A percentile compares a stretch with the other conserved stretches of the same genome.
These are phyloP conservation scores for Frankliniella fusca DNA, from an alignment of 2,888 invertebrate genomes.

Conservation along the genomic window DNA sequence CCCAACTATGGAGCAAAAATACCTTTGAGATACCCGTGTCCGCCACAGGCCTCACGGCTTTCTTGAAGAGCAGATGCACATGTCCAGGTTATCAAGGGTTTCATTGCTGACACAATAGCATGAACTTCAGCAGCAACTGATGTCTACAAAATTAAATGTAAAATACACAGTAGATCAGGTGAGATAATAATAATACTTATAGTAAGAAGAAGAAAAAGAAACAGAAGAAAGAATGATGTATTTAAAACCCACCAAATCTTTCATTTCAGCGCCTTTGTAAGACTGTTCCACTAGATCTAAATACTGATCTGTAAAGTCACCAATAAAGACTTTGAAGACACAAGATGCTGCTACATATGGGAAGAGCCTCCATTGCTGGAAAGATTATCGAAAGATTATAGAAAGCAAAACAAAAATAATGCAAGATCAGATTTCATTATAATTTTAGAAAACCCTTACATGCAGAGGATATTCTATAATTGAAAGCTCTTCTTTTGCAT, in stretches of 20 bases:
- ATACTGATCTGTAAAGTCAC: conserved; percentile 61
- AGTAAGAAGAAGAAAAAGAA: conserved; percentile 14
- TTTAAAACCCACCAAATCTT: conserved; percentile 42
- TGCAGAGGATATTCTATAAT: conserved; percentile 90
- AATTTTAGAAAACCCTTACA: conserved; percentile 48
- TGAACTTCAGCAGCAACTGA: conserved; percentile 66
- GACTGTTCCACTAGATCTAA: conserved; percentile 65
- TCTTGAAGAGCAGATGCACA: conserved; percentile 73
- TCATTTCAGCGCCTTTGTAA: conserved; percentile 45
- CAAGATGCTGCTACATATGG: conserved; percentile 70
- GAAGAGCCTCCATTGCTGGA: conserved; percentile 70
- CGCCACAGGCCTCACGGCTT: conserved; percentile 81
- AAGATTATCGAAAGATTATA: conserved; percentile 30
- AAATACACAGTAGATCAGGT: background rate
- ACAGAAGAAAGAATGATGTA: background rate
- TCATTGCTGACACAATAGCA: conserved; percentile 63
- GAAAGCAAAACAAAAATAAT: conserved; percentile 13
- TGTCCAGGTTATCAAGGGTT: conserved; percentile 71
- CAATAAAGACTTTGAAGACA: conserved; percentile 62
- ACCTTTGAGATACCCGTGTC: conserved; percentile 76
- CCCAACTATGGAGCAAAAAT: conserved; percentile 30
- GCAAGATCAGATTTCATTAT: conserved; percentile 10
- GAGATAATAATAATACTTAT: background rate
- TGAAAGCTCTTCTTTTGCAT: conserved; percentile 65
- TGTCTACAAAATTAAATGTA: conserved; percentile 50